Evolutionary conservation across 1,140 invertebrate species (phyloP).

Genomic region (Asobara japonica): DNA sequence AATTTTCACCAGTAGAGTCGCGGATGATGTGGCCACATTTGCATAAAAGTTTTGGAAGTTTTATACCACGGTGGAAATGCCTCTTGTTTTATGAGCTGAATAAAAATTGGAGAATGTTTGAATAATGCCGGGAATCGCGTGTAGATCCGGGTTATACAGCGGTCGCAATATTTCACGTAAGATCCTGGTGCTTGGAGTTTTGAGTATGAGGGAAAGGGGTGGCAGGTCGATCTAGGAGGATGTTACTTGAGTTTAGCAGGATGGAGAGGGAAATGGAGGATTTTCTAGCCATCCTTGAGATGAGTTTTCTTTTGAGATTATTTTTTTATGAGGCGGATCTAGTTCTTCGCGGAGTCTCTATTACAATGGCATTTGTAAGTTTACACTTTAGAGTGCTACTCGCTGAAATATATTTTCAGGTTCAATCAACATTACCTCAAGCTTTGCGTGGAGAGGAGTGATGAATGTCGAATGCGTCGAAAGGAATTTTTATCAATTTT

Average conservation of each 20-base stretch:
- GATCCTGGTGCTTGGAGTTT: background rate
- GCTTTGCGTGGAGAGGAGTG: too few species aligned
- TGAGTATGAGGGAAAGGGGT: background rate
- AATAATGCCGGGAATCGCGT: background rate
- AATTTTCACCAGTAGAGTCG: background rate
- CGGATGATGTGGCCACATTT: background rate
- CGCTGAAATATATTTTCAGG: too few species aligned
- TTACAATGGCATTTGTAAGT: too few species aligned
- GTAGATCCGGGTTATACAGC: background rate
- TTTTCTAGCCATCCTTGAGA: background rate
- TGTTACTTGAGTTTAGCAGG: background rate
- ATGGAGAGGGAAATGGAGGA: background rate
- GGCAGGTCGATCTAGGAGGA: background rate
- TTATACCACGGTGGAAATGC: background rate
- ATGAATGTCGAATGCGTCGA: too few species aligned
- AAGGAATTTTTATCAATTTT: too few species aligned
- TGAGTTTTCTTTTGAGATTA: background rate
- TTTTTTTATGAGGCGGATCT: background rate
- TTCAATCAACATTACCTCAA: too few species aligned
- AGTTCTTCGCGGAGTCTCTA: background rate
- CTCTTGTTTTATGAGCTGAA: background rate
- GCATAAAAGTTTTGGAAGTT: background rate
- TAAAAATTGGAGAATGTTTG: background rate
- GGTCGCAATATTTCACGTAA: conserved; percentile 2
- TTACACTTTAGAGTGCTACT: too few species aligned